Evolutionary conservation across 2,113 vertebrate species (phyloP).

Genomic region (Oplegnathus fasciatus): DNA sequence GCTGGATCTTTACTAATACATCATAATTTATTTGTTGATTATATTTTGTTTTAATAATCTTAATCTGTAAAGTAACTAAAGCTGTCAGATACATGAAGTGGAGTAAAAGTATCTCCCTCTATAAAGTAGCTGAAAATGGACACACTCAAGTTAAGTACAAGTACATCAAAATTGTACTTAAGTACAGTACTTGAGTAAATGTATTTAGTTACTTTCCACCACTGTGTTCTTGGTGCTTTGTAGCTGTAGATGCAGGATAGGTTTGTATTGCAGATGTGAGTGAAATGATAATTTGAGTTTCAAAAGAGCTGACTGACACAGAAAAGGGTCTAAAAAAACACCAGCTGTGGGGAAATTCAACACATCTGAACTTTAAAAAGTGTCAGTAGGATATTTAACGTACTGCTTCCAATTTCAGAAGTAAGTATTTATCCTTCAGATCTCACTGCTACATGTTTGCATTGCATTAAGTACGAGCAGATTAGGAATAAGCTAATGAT

Average conservation of each 20-base stretch:
- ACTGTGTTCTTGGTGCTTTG: neutral
- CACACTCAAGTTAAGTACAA: no score
- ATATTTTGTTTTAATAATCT: neutral
- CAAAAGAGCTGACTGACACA: constrained; percentile 20
- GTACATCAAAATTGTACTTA: neutral
- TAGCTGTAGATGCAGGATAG: neutral
- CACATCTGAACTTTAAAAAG: constrained; percentile 9
- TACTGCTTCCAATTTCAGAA: neutral
- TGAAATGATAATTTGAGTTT: constrained; percentile 20
- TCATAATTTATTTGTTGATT: neutral
- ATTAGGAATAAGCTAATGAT: constrained; percentile 23
- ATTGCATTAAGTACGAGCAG: neutral
- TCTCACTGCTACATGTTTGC: neutral
- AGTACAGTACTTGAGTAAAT: neutral
- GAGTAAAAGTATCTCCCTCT: no score
- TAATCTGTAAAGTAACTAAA: neutral
- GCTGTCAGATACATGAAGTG: neutral
- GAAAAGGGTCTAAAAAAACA: neutral
- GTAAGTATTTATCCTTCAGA: neutral
- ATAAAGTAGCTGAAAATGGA: neutral
- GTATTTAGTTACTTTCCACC: neutral
- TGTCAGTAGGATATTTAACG: neutral
- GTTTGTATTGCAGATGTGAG: neutral
- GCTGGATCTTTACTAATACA: neutral
- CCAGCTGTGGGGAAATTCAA: constrained; percentile 1